Base-by-base conservation (phyloP, 1,140 invertebrate genomes). In the Coptotermes formosanus region DNA sequence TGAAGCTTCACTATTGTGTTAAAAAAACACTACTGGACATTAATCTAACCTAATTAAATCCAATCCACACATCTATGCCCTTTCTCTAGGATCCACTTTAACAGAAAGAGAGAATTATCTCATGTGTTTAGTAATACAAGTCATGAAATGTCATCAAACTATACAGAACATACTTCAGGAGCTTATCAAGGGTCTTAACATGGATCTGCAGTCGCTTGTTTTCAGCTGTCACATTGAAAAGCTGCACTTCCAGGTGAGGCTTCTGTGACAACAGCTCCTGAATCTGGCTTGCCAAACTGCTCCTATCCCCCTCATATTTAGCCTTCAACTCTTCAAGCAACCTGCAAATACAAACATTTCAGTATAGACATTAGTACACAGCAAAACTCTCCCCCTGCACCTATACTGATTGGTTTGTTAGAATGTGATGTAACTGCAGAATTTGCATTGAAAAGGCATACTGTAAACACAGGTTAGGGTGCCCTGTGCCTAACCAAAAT, bases 251-350 rank as follows among this genome's bases (percentile, higher is more conserved):
- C 89, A 90, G 90, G 88, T 92, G 87, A 23, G 90, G 88, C 88
- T 91, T 89, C 86, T 88, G 88, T 88, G 91, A 88, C 88, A 92
- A 91, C 9, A 92, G 89, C 86, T 89, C 86, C 87, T 91, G 90
- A 87, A 92, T 89, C 87, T 91, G 90, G 83, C 87, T 87, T 43
- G 87, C 87, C 21, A 94, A 87, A 87, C 91, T 92, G 4, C 89
- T 89, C 87, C 92, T 93, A 75, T 95, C 94, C 14, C 89, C 88
- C 32, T 93, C 92, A 86, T 95, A 94, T 87, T 94, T 93, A 48
- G 87, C 86, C 87, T 94, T 94, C 19, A 95, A 88, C 88, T 95
- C 92, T 88, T 95, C 94, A 86, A 94, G 93, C 86, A 94, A 90
- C 92, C 90, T 90, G 90, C 93, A 52, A 83, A n/a, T 48, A 30